A percentile compares a stretch with the other conserved stretches of the same genome.
phyloP scores from a whole-genome alignment of 2,888 invertebrate species.

The Morpho deidamia region DNA sequence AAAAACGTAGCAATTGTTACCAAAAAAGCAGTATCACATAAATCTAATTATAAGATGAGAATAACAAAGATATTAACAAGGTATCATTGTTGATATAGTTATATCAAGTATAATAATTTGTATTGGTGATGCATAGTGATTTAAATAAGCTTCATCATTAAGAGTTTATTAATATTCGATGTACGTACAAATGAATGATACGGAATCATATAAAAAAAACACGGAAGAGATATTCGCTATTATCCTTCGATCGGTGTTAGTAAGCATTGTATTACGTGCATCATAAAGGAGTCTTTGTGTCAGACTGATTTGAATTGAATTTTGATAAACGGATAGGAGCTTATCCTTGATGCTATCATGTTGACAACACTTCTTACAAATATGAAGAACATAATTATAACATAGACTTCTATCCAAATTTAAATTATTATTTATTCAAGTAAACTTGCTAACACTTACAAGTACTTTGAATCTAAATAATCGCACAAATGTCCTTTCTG shows the following conservation, averaged over 20 bases:
- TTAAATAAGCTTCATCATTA: conserved; percentile 32
- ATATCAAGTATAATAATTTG: neutral
- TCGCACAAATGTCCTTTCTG: too few relatives aligned
- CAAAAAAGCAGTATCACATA: too few relatives aligned
- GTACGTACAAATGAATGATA: conserved; percentile 51
- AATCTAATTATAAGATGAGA: too few relatives aligned
- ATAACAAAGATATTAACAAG: too few relatives aligned
- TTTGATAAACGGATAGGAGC: neutral
- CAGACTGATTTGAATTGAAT: conserved; percentile 2
- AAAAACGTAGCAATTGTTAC: too few relatives aligned
- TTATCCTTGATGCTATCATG: neutral
- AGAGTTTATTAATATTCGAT: conserved; percentile 66
- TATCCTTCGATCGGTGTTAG: conserved; percentile 48
- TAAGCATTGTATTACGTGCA: conserved; percentile 8
- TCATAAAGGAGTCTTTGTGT: conserved; percentile 2
- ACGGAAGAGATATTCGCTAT: conserved; percentile 68
- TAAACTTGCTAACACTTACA: too few relatives aligned
- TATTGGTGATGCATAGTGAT: neutral
- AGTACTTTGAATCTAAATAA: too few relatives aligned
- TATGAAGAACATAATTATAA: too few relatives aligned
- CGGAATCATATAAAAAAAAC: conserved; percentile 63
- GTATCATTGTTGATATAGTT: neutral
- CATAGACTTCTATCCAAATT: too few relatives aligned
- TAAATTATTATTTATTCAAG: too few relatives aligned
- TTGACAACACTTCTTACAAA: neutral